Conservation (phyloP, 1,140 invertebrate species). For the Dysdera silvatica region DNA sequence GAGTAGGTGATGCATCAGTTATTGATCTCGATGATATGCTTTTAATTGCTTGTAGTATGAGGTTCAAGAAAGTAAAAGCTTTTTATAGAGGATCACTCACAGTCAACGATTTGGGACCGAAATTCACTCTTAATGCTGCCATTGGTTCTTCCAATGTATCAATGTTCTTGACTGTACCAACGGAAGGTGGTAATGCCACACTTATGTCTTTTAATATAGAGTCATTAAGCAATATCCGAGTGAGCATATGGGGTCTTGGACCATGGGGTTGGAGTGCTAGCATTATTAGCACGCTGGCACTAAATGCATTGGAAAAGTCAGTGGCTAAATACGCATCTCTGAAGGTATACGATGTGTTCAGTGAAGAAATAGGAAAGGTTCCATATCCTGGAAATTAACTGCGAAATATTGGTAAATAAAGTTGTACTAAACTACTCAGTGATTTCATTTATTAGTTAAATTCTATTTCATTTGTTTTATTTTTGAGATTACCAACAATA, state of each 20-base stretch:
- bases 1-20: conserved; percentile 4
- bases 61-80: conserved; percentile 13
- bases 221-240: conserved; percentile 6
- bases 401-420: too few species aligned
- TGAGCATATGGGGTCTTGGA: conserved; percentile 12
- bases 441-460: too few species aligned
- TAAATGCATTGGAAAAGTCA: conserved; percentile 17
- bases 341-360: conserved; percentile 8
- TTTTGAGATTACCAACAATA: too few species aligned
- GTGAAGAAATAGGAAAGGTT: conserved; percentile 10
- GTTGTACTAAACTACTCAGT: too few species aligned
- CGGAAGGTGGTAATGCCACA: conserved; percentile 10
- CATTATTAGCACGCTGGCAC: conserved; percentile 9
- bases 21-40: conserved; percentile 17
- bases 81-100: conserved; percentile 10
- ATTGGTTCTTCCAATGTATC: conserved; percentile 14
- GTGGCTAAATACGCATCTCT: conserved; percentile 15
- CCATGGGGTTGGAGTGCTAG: conserved; percentile 14
- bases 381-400: not conserved
- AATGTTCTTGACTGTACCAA: conserved; percentile 10
- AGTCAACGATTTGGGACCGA: conserved; percentile 9
- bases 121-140: conserved; percentile 3
- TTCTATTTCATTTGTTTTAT: too few species aligned
- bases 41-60: not conserved
- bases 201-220: conserved; percentile 16